Evolutionary conservation across 2,888 invertebrate genomes (phyloP), one percentile per base, ranked within the genome.

Genomic region (Limnephilus marmoratus): DNA sequence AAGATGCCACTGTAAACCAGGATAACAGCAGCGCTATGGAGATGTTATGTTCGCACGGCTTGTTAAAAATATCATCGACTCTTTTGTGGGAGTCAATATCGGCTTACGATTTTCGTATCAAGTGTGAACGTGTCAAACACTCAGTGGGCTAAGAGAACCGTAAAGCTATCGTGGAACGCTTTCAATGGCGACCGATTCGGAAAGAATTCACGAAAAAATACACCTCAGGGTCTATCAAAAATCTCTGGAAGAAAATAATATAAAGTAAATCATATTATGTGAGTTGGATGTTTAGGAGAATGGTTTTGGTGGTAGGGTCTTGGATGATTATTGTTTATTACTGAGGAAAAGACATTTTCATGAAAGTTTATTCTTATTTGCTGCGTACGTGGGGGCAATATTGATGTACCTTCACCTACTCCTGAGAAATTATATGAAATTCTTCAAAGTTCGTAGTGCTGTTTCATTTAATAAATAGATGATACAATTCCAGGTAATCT

Each of bases 51-150:
- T 88, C 41, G 81, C 81, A 86, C 86, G 86, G 24, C 45, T 81
- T 86, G 91, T 87, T 87, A 91, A 91, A 91, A 89, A 85, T 68
- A 68, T 41, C 85, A 53, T 29, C 82, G 83, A 83, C 88, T 68
- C 80, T 91, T 82, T 91, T n/a, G 31, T 68, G 9, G 80, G 29
- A 89, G 83, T 83, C 80, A 68, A 91, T 89, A 89, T 81, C 82
- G 85, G 88, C 89, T 88, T 89, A 91, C 68, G 68, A 91, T 91
- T 91, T 91, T 89, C 89, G 41, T 89, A 91, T 91, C 89, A 89
- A 89, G 83, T 45, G 68, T 81, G 83, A 91, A 91, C 83, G 91
- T 89, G 91, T 91, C 91, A 49, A 41, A 87, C 37, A 80, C 85
- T 85, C 68, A 81, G 41, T 41, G 34, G 31, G 53, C n/a, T 68